These are phyloP conservation scores for Onychomys leucogaster DNA, from an alignment of 2,797 vertebrate genomes.

Conservation along the genomic window DNA sequence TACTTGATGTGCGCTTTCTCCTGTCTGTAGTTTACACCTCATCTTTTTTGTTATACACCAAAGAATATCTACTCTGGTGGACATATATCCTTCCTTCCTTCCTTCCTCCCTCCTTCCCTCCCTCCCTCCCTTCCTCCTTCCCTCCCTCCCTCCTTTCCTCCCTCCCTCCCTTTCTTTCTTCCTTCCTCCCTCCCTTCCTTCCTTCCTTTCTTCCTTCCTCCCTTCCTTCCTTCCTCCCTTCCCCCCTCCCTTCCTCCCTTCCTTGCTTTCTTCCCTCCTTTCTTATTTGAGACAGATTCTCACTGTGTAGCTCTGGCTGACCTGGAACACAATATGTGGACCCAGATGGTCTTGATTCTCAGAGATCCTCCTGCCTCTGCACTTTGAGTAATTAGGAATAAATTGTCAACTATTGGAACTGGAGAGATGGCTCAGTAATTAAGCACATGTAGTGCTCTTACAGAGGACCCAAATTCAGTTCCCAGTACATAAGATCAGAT, in stretches of 20 bases:
- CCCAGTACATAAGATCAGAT: too few species aligned
- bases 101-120: fast-evolving
- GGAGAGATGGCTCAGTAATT: background rate
- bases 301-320: background rate
- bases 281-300: background rate
- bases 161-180: fast-evolving
- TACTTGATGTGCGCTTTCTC: conserved; percentile 47
- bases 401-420: background rate
- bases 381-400: background rate
- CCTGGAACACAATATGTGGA: background rate
- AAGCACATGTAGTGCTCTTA: background rate
- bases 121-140: fast-evolving
- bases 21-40: background rate
- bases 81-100: background rate
- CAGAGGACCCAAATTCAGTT: background rate
- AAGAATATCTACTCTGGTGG: background rate
- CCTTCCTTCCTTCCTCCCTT: background rate
- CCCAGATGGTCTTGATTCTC: background rate
- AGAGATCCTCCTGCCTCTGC: background rate
- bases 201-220: fast-evolving
- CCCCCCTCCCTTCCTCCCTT: too few species aligned
- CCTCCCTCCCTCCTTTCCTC: background rate
- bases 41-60: background rate
- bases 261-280: background rate
- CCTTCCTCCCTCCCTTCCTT: background rate